Evolutionary conservation across 2,888 invertebrate genomes (phyloP).

Genomic region (Trilocha varians): DNA sequence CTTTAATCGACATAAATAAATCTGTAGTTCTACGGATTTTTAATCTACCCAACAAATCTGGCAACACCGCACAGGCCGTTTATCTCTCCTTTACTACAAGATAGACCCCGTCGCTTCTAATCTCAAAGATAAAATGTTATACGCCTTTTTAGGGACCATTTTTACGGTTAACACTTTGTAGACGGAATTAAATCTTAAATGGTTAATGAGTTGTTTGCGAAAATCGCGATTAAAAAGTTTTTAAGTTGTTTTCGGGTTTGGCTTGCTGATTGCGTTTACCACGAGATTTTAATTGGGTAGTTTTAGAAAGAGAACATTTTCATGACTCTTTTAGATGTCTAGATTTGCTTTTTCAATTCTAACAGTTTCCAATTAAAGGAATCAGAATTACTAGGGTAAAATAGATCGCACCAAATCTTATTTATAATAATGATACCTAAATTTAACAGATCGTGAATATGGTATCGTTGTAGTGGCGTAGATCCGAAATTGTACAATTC

Average conservation of each 20-base stretch:
- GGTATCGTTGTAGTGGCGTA: not conserved
- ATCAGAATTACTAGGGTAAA: no score
- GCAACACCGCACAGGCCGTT: slow-evolving; percentile 51
- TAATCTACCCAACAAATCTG: no score
- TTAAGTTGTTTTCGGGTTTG: slow-evolving; percentile 38
- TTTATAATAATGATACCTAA: no score
- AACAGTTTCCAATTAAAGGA: no score
- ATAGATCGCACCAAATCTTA: no score
- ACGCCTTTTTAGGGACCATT: slow-evolving; percentile 53
- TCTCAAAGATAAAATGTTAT: slow-evolving; percentile 65
- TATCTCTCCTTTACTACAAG: slow-evolving; percentile 54
- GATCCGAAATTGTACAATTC: slow-evolving; percentile 6
- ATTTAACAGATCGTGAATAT: no score
- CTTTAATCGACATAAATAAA: no score
- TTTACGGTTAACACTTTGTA: slow-evolving; percentile 59
- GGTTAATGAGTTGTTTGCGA: slow-evolving; percentile 59
- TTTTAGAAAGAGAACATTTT: not conserved
- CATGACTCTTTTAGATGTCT: not conserved
- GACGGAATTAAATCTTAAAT: slow-evolving; percentile 61
- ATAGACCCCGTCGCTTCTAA: slow-evolving; percentile 51
- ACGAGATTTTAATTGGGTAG: slow-evolving; percentile 7
- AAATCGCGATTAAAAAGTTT: slow-evolving; percentile 49
- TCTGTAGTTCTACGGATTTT: no score
- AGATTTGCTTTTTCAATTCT: no score
- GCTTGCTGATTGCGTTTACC: slow-evolving; percentile 9